Evolutionary conservation across 2,888 invertebrate genomes (phyloP), one percentile per base, ranked within the genome.

Genomic region (Amphipyra tragopoginis): DNA sequence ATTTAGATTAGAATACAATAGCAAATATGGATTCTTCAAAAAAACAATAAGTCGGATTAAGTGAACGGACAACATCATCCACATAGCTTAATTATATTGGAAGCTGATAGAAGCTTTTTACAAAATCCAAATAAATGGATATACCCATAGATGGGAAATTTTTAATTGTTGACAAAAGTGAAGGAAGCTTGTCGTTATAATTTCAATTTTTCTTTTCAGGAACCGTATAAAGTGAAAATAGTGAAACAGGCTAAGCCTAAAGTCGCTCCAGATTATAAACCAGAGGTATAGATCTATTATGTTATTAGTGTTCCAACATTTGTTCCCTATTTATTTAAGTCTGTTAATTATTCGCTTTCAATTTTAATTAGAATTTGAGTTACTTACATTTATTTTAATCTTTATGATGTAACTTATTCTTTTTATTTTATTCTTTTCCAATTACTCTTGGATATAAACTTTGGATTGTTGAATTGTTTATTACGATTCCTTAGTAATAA

Each of bases 171-270:
- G 9, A 40, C 14, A 13, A 33, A 8, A n/a, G 6, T 48, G 6
- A 11, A 36, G 2, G 5, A 15, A 7, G 6, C 15, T 26, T n/a
- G 5, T 3, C 6, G 42, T 50, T 8, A 48, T 50, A 42, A 48
- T 45, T 5, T 3, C 58, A 63, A 57, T 66, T 58, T 65, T 81
- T 74, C 47, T 53, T 90, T 88, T 43, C 90, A 92, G 92, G 87
- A 87, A 60, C 84, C 87, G 0, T 96, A 96, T 72, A 95, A 93
- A 90, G 95, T 96, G 61, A 91, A 93, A 79, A 96, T 96, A 65
- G 92, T 95, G 1, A 96, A 95, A 82, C 96, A 95, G 64, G 90
- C 93, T 0, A 95, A 95, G 57, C 90, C 92, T 6, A 91, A 92
- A 81, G 83, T 93, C 29, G 92, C 93, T 0, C 90, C 93, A 0